Evolutionary conservation across 2,797 vertebrate species (phyloP).

Genomic region (Margarornis squamiger): DNA sequence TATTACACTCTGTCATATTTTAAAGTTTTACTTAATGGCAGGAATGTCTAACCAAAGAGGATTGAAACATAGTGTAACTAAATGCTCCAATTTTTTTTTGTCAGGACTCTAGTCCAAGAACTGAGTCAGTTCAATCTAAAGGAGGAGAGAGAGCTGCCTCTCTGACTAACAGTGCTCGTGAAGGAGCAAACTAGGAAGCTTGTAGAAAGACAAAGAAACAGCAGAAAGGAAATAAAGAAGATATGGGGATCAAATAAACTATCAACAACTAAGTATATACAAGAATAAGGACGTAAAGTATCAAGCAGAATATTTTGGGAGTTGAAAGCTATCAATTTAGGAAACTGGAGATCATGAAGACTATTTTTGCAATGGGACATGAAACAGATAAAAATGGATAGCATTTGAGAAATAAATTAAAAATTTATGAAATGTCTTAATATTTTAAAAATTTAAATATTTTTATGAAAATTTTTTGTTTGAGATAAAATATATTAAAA

Average conservation of each 20-base stretch:
- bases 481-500: not conserved
- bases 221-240: not conserved
- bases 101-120: not conserved
- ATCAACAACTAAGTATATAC: not conserved
- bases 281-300: not conserved
- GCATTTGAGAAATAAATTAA: not conserved
- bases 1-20: not conserved
- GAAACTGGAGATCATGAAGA: not conserved
- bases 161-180: not conserved
- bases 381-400: not conserved
- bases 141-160: not conserved
- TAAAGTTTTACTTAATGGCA: not conserved
- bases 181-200: not conserved
- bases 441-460: not conserved
- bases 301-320: not conserved
- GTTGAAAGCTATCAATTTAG: not conserved
- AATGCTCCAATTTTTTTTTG: not conserved
- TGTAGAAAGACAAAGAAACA: not conserved
- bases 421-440: not conserved
- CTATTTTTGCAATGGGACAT: not conserved
- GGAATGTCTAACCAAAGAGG: not conserved
- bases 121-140: not conserved
- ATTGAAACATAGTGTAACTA: not conserved
- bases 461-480: not conserved
- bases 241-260: not conserved